Base-by-base conservation (phyloP, 2,888 invertebrate genomes). In the Eupithecia tripunctaria region DNA sequence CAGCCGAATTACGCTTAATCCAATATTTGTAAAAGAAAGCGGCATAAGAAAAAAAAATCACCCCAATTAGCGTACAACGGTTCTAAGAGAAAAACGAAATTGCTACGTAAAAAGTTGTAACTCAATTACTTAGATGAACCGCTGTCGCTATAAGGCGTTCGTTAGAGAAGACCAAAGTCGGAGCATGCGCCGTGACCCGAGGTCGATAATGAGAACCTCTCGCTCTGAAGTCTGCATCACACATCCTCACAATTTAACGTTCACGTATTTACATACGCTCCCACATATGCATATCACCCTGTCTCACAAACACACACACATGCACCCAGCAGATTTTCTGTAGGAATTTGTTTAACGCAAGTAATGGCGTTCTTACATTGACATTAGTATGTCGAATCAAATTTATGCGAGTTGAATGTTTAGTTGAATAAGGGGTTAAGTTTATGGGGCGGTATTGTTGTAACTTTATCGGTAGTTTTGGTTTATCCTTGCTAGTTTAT, bases 151-250 rank as follows among this genome's bases (percentile, higher is more conserved):
- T 93, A 93, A 92, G 93, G 91, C 91, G 88, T 93, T 94, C 93
- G 93, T 93, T 93, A 93, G 90, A 86, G 86, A 86, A 87, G 86
- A 76, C 77, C 70, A 80, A 83, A 87, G 85, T 90, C 86, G 89
- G 94, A 91, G 95, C 95, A 95, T 94, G 95, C 95, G 95, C 95
- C 87, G 87, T 93, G 94, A 94, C 94, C 95, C 86, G 87, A 93
- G 95, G 95, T 95, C 95, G 95, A 95, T 95, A 95, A 95, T 95
- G 95, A 95, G 93, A 90, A 89, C 92, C 91, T 92, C 94, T 91
- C 92, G 86, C 92, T 92, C 91, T 87, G 88, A 83, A 91, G 87
- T 87, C 88, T 85, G 88, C 93, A 92, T 93, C 93, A 93, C 94
- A 94, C 94, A 94, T 93, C 91, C 93, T 86, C 86, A 93, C 90